A percentile compares a stretch with the other conserved stretches of the same genome.
These are phyloP conservation scores for Ischnura elegans DNA, from an alignment of 2,888 invertebrate genomes.

Conservation along the genomic window DNA sequence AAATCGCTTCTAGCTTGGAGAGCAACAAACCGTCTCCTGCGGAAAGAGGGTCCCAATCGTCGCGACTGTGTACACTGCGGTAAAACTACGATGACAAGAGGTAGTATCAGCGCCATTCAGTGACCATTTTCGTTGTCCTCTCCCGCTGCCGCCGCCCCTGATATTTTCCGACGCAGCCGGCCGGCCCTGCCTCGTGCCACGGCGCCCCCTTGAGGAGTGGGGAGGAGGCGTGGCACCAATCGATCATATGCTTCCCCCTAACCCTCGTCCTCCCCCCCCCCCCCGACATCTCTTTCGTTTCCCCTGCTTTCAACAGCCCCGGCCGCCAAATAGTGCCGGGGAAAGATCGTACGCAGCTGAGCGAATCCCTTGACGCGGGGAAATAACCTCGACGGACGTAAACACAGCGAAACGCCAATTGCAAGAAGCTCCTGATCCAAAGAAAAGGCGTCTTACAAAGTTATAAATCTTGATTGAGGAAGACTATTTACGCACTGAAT, in stretches of 20 bases:
- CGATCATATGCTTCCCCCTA: neutral
- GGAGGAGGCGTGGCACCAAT: slow-evolving; percentile 40
- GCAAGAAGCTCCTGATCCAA: too few species aligned
- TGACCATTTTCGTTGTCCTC: neutral
- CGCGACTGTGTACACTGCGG: neutral
- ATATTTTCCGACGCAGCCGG: slow-evolving; percentile 27
- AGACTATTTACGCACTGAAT: too few species aligned
- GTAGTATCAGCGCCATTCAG: neutral
- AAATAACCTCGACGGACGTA: too few species aligned
- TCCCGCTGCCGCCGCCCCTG: neutral
- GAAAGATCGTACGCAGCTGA: too few species aligned
- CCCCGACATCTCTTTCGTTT: neutral
- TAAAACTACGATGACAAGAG: neutral
- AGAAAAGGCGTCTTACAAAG: too few species aligned
- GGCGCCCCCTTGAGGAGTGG: too few species aligned
- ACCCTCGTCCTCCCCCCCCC: neutral
- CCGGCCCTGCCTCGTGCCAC: neutral
- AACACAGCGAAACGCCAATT: too few species aligned
- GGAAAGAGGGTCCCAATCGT: neutral
- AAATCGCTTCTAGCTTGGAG: neutral
- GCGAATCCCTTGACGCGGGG: too few species aligned
- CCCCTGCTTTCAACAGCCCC: neutral
- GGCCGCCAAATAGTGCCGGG: neutral
- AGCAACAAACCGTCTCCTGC: neutral
- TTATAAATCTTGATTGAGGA: too few species aligned